These are phyloP conservation scores for Dorcus parallelipipedus DNA, from an alignment of 2,888 invertebrate genomes.

Conservation along the genomic window DNA sequence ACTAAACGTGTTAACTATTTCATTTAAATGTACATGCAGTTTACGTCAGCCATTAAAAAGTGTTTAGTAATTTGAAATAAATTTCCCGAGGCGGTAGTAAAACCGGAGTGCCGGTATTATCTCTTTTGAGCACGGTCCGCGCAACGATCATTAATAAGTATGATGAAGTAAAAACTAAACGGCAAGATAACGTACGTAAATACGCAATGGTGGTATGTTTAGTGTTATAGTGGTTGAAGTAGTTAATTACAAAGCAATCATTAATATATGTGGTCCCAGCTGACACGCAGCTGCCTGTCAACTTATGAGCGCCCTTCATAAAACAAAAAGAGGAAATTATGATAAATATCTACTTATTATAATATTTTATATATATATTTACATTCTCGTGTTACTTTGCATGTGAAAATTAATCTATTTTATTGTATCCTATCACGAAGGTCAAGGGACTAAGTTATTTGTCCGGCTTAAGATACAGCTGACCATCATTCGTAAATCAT, in stretches of 20 bases:
- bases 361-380: conserved; percentile 44
- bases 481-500: conserved; percentile 16
- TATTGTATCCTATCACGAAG: conserved; percentile 22
- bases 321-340: conserved; percentile 49
- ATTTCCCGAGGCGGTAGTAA: no score
- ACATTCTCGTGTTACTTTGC: conserved; percentile 34
- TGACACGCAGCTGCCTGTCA: conserved; percentile 50
- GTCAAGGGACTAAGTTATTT: conserved; percentile 22
- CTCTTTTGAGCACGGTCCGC: no score
- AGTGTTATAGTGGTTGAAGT: conserved; percentile 43
- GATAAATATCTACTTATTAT: conserved; percentile 45
- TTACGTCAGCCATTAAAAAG: no score
- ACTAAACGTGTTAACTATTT: no score
- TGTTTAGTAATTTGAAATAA: no score
- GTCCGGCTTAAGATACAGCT: conserved; percentile 20
- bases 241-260: conserved; percentile 51
- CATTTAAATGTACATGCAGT: no score
- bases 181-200: no score
- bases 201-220: conserved; percentile 33
- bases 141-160: no score
- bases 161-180: no score
- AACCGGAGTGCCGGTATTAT: no score
- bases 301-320: conserved; percentile 45
- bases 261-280: conserved; percentile 41
- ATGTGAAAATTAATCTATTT: conserved; percentile 34